A percentile compares a stretch with the other conserved stretches of the same genome.
These are phyloP conservation scores for Parasteatoda tepidariorum DNA, from an alignment of 1,140 invertebrate species.

Conservation along the genomic window DNA sequence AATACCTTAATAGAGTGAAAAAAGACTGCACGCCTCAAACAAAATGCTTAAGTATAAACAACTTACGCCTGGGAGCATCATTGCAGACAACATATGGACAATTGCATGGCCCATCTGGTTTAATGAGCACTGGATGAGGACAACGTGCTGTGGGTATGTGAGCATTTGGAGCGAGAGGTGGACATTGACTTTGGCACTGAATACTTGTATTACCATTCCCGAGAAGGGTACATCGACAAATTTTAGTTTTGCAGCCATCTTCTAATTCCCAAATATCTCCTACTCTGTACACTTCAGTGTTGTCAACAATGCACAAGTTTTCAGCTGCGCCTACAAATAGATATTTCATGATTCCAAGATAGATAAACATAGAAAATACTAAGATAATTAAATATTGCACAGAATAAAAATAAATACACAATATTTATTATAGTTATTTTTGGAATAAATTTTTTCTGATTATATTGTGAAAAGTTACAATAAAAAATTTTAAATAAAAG, in stretches of 20 bases:
- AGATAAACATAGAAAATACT: neutral
- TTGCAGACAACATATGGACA: slow-evolving; percentile 65
- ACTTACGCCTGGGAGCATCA: slow-evolving; percentile 60
- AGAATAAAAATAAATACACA: too few species aligned
- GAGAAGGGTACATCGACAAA: slow-evolving; percentile 61
- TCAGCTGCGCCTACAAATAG: slow-evolving; percentile 8
- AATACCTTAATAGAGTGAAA: too few species aligned
- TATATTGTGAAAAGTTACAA: too few species aligned
- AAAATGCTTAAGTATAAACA: too few species aligned
- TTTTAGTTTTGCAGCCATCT: slow-evolving; percentile 59
- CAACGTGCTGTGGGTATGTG: slow-evolving; percentile 61
- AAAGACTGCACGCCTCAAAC: too few species aligned
- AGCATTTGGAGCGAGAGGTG: slow-evolving; percentile 58
- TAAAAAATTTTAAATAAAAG: too few species aligned
- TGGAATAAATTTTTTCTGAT: too few species aligned
- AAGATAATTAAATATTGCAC: too few species aligned
- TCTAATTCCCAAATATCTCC: slow-evolving; percentile 63
- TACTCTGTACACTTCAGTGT: slow-evolving; percentile 67
- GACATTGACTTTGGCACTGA: slow-evolving; percentile 63
- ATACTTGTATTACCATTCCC: slow-evolving; percentile 60
- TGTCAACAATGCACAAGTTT: slow-evolving; percentile 73
- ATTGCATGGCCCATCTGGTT: slow-evolving; percentile 62
- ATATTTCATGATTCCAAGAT: neutral
- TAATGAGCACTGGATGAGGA: slow-evolving; percentile 63
- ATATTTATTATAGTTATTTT: too few species aligned